phyloP scores from a whole-genome alignment of 2,797 vertebrate species.

The Sebastes variabilis region DNA sequence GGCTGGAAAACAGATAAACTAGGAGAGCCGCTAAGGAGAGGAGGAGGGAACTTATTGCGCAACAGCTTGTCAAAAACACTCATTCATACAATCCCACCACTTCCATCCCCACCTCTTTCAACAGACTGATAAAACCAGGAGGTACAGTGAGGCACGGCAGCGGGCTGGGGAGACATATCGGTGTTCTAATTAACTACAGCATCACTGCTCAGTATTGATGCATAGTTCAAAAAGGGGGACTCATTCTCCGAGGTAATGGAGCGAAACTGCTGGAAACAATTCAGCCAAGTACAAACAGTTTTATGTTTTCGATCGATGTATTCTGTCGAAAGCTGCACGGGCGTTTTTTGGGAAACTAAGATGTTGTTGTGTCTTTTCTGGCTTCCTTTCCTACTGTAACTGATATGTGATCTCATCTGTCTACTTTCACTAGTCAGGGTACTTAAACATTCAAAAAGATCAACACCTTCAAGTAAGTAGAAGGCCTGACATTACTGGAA shows the following conservation, averaged over 20 bases:
- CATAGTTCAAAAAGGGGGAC: constrained; percentile 30
- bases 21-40: constrained; percentile 3
- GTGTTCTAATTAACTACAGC: constrained; percentile 33
- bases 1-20: background rate
- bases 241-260: constrained; percentile 37
- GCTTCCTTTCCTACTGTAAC: background rate
- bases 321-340: background rate
- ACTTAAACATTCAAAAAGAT: constrained; percentile 9
- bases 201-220: constrained; percentile 34
- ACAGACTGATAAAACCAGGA: constrained; percentile 10
- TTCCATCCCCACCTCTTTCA: background rate
- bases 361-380: background rate
- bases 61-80: constrained; percentile 34
- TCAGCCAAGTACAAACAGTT: constrained; percentile 11
- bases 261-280: constrained; percentile 34
- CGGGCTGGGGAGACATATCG: background rate
- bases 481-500: background rate
- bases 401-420: background rate
- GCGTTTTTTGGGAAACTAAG: background rate
- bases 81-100: constrained; percentile 2
- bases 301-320: background rate
- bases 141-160: constrained; percentile 21
- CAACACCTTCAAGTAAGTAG: background rate
- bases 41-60: constrained; percentile 25
- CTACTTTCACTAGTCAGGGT: constrained; percentile 5